Evolutionary conservation across 2,888 invertebrate species (phyloP).

Genomic region (Xylota segnis): DNA sequence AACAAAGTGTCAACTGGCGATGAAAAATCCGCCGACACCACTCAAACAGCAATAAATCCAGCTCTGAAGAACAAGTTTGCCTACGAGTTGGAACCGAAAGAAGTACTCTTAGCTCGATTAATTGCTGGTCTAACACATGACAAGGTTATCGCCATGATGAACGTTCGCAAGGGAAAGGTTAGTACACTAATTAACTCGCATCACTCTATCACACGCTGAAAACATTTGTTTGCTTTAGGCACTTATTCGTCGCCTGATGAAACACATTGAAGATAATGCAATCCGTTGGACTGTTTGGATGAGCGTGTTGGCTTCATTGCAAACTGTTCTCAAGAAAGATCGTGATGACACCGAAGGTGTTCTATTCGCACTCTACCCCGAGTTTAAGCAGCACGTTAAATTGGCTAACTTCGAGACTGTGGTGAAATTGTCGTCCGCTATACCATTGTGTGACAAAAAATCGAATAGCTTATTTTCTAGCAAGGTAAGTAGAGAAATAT

Average conservation of each 20-base stretch:
- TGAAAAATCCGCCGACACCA: constrained; percentile 80
- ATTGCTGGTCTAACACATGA: constrained; percentile 88
- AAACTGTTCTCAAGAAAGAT: constrained; percentile 83
- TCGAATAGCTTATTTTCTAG: constrained; percentile 83
- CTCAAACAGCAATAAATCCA: constrained; percentile 80
- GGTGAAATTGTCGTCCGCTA: constrained; percentile 81
- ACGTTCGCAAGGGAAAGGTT: constrained; percentile 93
- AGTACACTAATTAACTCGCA: constrained; percentile 65
- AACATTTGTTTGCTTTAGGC: constrained; percentile 84
- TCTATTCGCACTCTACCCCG: constrained; percentile 82
- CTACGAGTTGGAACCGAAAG: constrained; percentile 83
- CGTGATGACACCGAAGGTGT: constrained; percentile 83
- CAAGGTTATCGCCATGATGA: constrained; percentile 89
- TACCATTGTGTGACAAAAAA: constrained; percentile 82
- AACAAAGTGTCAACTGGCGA: constrained; percentile 80
- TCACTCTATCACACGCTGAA: too few relatives aligned
- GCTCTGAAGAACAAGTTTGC: constrained; percentile 82
- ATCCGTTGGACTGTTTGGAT: constrained; percentile 84
- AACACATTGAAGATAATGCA: constrained; percentile 83
- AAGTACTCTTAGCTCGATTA: constrained; percentile 88
- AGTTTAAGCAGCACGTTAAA: constrained; percentile 83
- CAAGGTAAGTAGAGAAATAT: constrained; percentile 80
- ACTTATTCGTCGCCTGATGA: constrained; percentile 88
- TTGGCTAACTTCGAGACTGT: constrained; percentile 82
- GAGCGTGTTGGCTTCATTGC: constrained; percentile 82